Base-by-base conservation (phyloP, 2,888 invertebrate species). In the Drosophila gaucha region DNA sequence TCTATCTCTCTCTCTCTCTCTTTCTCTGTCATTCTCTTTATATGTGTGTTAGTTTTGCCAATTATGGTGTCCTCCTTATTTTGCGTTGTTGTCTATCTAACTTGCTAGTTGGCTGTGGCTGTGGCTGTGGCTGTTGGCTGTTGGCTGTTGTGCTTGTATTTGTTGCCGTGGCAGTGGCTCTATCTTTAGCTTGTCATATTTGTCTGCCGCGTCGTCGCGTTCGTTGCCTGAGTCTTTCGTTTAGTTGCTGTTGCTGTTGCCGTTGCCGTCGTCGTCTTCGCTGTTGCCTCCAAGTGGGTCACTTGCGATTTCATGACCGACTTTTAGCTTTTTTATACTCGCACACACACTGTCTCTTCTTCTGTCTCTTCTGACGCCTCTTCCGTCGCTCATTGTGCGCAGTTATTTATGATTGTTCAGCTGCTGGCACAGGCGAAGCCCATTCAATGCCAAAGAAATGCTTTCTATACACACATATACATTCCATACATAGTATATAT, bases 221-320 rank as follows among this genome's bases (percentile, higher is more conserved):
- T 82, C 79, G 83, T 82, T 85, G 75, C 79, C 58, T 82, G 60
- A 88, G 88, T 82, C 88, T 82, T 82, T 82, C 82, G 86, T 72
- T 87, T 69, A 63, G 71, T 63, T 62, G 39, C 57, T 50, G 49
- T 24, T 50, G 54, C 31, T 22, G 31, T 38, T 51, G 33, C 36
- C 24, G 58, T 22, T 10, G 54, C 36, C 35, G 46, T 39, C 41
- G 77, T 73, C 69, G 64, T 76, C 65, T 60, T 73, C 49, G 54
- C 65, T 78, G 74, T 67, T 74, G 82, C 69, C 88, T 88, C 68
- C 72, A 90, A 90, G 90, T 90, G 71, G 91, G 90, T 90, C 89
- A 90, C 90, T 90, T 90, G 91, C 91, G 91, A 90, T 90, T 91
- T 90, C 91, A 90, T 90, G 90, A 91, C 90, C 90, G 90, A 91